Percentiles rank a stretch among this genome's conserved stretches.
Conservation (phyloP, 1,140 invertebrate species). For the Parasteatoda tepidariorum region DNA sequence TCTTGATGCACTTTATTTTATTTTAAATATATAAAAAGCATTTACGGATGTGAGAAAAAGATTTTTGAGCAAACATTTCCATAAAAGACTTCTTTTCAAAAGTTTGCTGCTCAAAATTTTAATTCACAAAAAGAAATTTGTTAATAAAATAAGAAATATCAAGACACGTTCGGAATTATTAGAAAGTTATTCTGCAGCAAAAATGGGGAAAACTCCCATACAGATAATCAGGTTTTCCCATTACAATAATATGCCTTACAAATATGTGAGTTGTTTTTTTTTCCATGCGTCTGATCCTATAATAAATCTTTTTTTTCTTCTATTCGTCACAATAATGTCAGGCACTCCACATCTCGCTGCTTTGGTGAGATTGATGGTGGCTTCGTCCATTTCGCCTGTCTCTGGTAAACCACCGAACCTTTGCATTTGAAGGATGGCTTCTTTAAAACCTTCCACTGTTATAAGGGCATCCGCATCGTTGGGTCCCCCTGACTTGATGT, state of each 20-base stretch:
- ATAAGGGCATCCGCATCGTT: constrained; percentile 72
- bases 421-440: constrained; percentile 85
- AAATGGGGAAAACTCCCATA: not conserved
- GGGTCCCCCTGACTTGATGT: constrained; percentile 46
- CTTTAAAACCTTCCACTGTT: constrained; percentile 81
- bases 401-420: constrained; percentile 82
- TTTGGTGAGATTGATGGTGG: constrained; percentile 79
- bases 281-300: constrained; percentile 88
- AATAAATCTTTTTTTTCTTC: constrained; percentile 78
- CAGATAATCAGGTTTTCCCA: too few species aligned
- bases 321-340: constrained; percentile 73
- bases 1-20: too few species aligned
- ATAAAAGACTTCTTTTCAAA: too few species aligned
- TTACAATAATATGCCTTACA: too few species aligned
- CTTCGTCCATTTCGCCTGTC: constrained; percentile 84
- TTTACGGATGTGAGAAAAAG: too few species aligned
- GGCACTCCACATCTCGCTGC: constrained; percentile 85
- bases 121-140: too few species aligned
- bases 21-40: too few species aligned
- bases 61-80: too few species aligned
- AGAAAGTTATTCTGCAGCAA: too few species aligned
- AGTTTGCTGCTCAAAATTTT: too few species aligned
- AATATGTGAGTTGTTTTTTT: constrained; percentile 89
- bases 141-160: too few species aligned
- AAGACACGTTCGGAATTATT: too few species aligned